These are phyloP conservation scores for Linurgus olivaceus DNA, from an alignment of 2,797 vertebrate species.

Conservation along the genomic window DNA sequence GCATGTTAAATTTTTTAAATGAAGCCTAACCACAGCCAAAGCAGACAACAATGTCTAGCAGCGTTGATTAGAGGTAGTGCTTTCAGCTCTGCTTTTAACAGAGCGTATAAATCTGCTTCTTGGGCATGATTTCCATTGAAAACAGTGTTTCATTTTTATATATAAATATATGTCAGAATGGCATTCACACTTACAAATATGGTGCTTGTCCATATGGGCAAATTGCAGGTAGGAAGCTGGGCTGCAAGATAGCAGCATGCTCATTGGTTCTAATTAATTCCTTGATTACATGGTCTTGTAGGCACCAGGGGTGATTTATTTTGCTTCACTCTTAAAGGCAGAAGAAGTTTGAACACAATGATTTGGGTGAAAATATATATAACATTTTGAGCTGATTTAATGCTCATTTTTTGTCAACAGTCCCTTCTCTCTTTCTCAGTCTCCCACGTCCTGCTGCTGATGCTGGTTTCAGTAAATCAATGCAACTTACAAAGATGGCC, in stretches of 20 bases:
- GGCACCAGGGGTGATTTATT: not conserved
- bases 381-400: not conserved
- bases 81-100: not conserved
- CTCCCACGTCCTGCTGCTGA: not conserved
- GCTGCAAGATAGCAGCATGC: not conserved
- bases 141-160: not conserved
- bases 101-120: not conserved
- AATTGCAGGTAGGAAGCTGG: not conserved
- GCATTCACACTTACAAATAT: not conserved
- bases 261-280: constrained; percentile 6
- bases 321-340: not conserved
- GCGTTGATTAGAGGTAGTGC: not conserved
- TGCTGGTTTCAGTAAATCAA: not conserved
- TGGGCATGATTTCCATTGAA: not conserved
- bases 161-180: not conserved
- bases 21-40: not conserved
- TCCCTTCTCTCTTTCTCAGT: not conserved
- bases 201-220: not conserved
- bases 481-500: not conserved
- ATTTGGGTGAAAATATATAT: not conserved
- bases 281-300: not conserved
- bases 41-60: not conserved
- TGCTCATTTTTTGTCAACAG: not conserved
- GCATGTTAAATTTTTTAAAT: not conserved
- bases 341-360: not conserved